Conservation (phyloP, 2,888 invertebrate genomes). For the Meandrusa payeni region DNA sequence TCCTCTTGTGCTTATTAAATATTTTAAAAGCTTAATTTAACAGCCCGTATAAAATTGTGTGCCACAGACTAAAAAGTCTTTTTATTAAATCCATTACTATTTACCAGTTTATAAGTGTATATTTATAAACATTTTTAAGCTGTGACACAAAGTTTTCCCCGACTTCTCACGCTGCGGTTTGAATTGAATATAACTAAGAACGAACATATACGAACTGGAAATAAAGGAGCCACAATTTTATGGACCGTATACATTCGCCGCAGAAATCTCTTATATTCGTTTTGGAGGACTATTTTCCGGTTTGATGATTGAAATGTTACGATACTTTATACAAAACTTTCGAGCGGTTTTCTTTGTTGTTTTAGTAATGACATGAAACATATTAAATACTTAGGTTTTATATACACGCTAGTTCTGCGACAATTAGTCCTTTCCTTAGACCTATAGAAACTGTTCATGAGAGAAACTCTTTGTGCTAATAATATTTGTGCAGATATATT, state of each 20-base stretch:
- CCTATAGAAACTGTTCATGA: too few relatives aligned
- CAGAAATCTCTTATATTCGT: slow-evolving; percentile 28
- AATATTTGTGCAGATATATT: too few relatives aligned
- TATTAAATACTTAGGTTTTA: too few relatives aligned
- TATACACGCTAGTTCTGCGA: too few relatives aligned
- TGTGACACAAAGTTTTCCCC: slow-evolving; percentile 30
- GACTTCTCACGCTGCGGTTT: slow-evolving; percentile 32
- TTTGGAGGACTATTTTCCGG: slow-evolving; percentile 9
- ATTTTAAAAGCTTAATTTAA: slow-evolving; percentile 39
- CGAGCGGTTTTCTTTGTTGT: neutral
- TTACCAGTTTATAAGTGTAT: slow-evolving; percentile 5
- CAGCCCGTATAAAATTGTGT: slow-evolving; percentile 36
- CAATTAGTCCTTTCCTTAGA: too few relatives aligned
- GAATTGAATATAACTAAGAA: slow-evolving; percentile 42
- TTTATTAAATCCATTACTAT: neutral
- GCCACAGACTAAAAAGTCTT: slow-evolving; percentile 23
- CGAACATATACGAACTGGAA: slow-evolving; percentile 34
- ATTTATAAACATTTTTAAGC: slow-evolving; percentile 16
- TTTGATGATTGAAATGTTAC: slow-evolving; percentile 5
- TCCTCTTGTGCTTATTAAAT: slow-evolving; percentile 18
- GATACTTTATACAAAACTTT: neutral
- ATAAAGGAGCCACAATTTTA: slow-evolving; percentile 39
- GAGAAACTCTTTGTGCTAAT: too few relatives aligned
- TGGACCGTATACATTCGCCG: slow-evolving; percentile 30
- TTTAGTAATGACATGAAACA: too few relatives aligned